phyloP scores from a whole-genome alignment of 2,888 invertebrate species.

The Noctua pronuba region DNA sequence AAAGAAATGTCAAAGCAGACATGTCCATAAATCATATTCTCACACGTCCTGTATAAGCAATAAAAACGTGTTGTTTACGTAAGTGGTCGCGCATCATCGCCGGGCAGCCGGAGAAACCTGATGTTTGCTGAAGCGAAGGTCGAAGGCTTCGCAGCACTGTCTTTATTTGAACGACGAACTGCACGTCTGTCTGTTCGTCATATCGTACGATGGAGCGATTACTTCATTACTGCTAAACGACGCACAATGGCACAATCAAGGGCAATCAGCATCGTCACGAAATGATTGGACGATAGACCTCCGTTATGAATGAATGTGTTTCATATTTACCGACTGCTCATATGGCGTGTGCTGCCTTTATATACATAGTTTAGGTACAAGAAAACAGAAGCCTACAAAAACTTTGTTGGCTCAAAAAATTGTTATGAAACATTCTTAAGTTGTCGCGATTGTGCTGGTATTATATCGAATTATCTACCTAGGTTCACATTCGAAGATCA shows the following conservation, averaged over 20 bases:
- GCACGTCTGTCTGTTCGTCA: slow-evolving; percentile 35
- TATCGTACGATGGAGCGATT: slow-evolving; percentile 66
- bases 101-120: slow-evolving; percentile 23
- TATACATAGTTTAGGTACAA: not conserved
- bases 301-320: slow-evolving; percentile 36
- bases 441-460: not conserved
- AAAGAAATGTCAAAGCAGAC: slow-evolving; percentile 1
- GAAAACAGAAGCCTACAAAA: not conserved
- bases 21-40: slow-evolving; percentile 17
- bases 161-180: slow-evolving; percentile 53
- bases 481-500: not conserved
- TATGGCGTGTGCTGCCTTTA: not conserved
- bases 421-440: not conserved
- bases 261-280: slow-evolving; percentile 64
- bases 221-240: slow-evolving; percentile 72
- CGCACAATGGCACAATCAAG: slow-evolving; percentile 65
- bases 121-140: slow-evolving; percentile 61
- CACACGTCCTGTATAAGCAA: slow-evolving; percentile 9
- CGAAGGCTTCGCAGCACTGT: slow-evolving; percentile 24
- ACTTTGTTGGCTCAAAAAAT: not conserved
- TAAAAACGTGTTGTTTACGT: slow-evolving; percentile 45
- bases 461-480: not conserved
- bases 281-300: slow-evolving; percentile 48
- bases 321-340: slow-evolving; percentile 33
- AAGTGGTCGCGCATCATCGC: slow-evolving; percentile 44